Percentiles rank a stretch among this genome's conserved stretches.
Conservation (phyloP, 2,797 vertebrate genomes). For the Darevskia nairensis region DNA sequence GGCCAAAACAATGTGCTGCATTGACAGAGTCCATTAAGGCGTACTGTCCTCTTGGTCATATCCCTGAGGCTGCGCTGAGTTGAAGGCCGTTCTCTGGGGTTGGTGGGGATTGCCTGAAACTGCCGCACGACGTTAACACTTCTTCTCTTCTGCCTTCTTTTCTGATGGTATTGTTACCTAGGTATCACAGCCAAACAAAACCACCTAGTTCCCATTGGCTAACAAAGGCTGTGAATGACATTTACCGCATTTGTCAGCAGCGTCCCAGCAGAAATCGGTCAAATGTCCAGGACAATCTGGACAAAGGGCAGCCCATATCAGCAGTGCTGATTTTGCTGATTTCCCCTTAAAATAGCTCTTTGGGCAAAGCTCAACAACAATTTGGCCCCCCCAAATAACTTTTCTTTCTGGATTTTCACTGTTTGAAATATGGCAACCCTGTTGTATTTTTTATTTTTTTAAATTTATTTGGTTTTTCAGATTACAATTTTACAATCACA, state of each 20-base stretch:
- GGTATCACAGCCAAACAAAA: not conserved
- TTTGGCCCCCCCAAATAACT: too few relatives aligned
- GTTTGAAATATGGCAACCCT: too few relatives aligned
- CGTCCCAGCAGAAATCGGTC: not conserved
- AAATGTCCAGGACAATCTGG: not conserved
- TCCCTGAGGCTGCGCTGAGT: constrained; percentile 22
- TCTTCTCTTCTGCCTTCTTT: constrained; percentile 18
- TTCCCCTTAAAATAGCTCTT: too few relatives aligned
- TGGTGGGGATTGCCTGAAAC: constrained; percentile 35
- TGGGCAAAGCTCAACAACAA: too few relatives aligned
- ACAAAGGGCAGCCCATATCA: too few relatives aligned
- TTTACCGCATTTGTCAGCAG: not conserved
- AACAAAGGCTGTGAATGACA: not conserved
- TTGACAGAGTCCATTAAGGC: not conserved
- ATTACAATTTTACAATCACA: too few relatives aligned
- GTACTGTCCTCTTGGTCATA: not conserved
- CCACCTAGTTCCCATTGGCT: not conserved
- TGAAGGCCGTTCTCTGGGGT: constrained; percentile 11
- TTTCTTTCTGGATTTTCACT: too few relatives aligned
- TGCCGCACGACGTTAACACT: constrained; percentile 38
- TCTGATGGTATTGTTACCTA: constrained; percentile 21
- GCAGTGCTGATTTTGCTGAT: too few relatives aligned
- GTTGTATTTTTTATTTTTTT: too few relatives aligned
- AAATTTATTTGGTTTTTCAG: too few relatives aligned
- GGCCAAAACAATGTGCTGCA: not conserved